phyloP scores from a whole-genome alignment of 2,797 vertebrate genomes.

The Rhodeus uyekii region DNA sequence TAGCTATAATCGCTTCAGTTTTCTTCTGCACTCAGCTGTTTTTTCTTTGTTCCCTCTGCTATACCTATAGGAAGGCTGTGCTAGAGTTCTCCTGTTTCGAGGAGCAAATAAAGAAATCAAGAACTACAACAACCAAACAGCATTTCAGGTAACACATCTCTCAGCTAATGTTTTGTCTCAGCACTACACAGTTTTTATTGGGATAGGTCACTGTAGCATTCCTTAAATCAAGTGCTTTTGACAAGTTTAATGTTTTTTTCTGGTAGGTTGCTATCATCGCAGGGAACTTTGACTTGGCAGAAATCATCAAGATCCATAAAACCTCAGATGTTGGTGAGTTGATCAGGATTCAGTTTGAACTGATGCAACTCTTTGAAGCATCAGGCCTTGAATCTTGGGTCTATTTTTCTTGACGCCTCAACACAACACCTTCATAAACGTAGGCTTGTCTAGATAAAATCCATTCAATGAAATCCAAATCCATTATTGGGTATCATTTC shows the following conservation, averaged over 20 bases:
- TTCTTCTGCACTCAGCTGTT: not conserved
- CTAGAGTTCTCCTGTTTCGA: constrained; percentile 93
- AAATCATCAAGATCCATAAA: constrained; percentile 98
- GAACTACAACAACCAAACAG: constrained; percentile 98
- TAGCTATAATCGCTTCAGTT: constrained; percentile 2
- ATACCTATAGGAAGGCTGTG: constrained; percentile 89
- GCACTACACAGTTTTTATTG: not conserved
- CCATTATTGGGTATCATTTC: constrained; percentile 2
- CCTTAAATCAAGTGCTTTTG: not conserved
- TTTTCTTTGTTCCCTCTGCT: constrained; percentile 13
- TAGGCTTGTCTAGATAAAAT: not conserved
- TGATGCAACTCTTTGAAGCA: no score
- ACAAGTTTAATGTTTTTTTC: constrained; percentile 24
- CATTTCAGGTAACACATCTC: constrained; percentile 79
- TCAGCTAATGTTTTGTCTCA: not conserved
- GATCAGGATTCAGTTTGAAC: constrained; percentile 32
- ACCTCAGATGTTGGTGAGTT: constrained; percentile 94
- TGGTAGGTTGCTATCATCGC: constrained; percentile 94
- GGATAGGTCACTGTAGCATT: not conserved
- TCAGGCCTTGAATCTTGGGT: not conserved
- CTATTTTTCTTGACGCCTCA: not conserved
- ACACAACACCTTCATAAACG: not conserved
- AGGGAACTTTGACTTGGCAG: constrained; percentile 96
- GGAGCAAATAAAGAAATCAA: constrained; percentile 95
- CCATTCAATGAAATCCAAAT: constrained; percentile 3